Evolutionary conservation across 2,888 invertebrate species (phyloP).

Genomic region (Caenorhabditis virilis): DNA sequence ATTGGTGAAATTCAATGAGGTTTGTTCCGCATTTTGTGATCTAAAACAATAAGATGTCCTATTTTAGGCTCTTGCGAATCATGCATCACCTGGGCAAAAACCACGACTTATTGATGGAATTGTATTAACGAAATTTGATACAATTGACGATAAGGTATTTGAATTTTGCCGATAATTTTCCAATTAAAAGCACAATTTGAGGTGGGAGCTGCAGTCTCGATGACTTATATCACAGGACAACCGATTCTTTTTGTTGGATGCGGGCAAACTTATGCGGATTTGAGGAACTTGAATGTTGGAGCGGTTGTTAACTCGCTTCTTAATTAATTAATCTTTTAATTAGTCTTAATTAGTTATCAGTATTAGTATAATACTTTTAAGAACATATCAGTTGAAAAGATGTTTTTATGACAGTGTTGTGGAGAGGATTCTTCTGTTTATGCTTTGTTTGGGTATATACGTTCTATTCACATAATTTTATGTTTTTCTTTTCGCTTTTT

Average conservation of each 20-base stretch:
- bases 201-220: constrained; percentile 96
- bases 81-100: constrained; percentile 76
- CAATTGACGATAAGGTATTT: constrained; percentile 93
- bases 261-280: constrained; percentile 96
- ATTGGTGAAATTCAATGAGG: constrained; percentile 89
- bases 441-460: no score
- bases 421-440: no score
- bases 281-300: constrained; percentile 92
- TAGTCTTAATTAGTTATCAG: no score
- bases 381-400: not conserved
- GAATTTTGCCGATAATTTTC: not conserved
- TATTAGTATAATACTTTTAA: no score
- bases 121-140: constrained; percentile 98
- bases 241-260: constrained; percentile 99
- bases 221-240: constrained; percentile 99
- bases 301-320: constrained; percentile 94
- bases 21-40: constrained; percentile 9
- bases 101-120: constrained; percentile 97
- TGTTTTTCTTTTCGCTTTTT: no score
- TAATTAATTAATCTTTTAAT: constrained; percentile 73
- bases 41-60: no score
- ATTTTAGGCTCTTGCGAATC: constrained; percentile 84
- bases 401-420: no score
- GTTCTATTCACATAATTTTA: no score
- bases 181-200: constrained; percentile 40